These are phyloP conservation scores for Branchipolynoe longqiensis DNA, from an alignment of 2,888 invertebrate species.

Conservation along the genomic window DNA sequence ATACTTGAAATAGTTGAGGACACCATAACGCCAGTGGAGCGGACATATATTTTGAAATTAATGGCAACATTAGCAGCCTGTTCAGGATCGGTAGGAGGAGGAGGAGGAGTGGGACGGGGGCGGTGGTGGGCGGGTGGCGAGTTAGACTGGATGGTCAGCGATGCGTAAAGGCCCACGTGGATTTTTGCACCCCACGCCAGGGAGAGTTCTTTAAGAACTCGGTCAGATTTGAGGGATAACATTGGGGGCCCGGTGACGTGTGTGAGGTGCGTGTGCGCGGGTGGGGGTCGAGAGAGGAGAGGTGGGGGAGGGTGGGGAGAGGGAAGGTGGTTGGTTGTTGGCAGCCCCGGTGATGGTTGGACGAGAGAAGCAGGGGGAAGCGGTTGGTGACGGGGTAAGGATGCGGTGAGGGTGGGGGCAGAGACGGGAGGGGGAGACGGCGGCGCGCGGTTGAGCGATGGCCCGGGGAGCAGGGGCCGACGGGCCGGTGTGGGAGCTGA, in stretches of 20 bases:
- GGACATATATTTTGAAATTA: too few relatives aligned
- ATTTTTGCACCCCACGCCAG: not conserved
- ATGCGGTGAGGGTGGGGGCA: not conserved
- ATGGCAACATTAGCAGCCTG: too few relatives aligned
- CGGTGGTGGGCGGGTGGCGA: too few relatives aligned
- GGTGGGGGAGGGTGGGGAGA: not conserved
- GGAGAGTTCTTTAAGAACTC: not conserved
- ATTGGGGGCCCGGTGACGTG: not conserved
- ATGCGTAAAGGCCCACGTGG: not conserved
- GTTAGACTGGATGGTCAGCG: not conserved
- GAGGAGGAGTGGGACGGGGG: too few relatives aligned
- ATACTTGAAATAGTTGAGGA: too few relatives aligned
- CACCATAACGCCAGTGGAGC: too few relatives aligned
- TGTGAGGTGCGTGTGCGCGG: not conserved
- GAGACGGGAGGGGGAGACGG: not conserved
- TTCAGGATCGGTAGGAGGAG: too few relatives aligned
- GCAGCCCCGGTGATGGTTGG: not conserved
- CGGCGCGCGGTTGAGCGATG: too few relatives aligned
- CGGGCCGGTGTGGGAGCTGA: constrained; percentile 1
- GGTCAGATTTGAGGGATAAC: not conserved
- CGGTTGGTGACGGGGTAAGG: not conserved
- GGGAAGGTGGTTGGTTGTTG: not conserved
- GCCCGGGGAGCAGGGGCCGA: constrained; percentile 17
- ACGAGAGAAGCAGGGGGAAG: not conserved
- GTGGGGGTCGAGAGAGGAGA: not conserved